Conservation (phyloP, 2,797 vertebrate genomes). For the Yasuhikotakia modesta region DNA sequence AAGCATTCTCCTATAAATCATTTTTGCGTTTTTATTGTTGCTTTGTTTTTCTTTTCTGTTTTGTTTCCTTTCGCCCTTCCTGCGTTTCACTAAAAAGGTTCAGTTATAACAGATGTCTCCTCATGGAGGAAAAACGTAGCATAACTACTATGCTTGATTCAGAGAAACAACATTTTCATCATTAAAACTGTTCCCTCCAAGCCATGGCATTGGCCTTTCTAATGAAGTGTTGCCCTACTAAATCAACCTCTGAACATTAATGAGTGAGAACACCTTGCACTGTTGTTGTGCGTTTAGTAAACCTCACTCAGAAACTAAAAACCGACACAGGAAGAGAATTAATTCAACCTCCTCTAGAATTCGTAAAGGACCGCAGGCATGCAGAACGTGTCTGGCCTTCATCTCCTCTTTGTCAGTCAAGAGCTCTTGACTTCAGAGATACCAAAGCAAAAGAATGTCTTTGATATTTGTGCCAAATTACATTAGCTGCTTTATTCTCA, state of each 20-base stretch:
- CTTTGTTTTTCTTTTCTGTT: conserved; percentile 41
- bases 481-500: background rate
- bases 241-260: conserved; percentile 87
- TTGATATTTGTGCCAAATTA: conserved; percentile 25
- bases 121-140: conserved; percentile 9
- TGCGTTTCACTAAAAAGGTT: conserved; percentile 37
- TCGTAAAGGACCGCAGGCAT: background rate
- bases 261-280: conserved; percentile 88
- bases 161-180: conserved; percentile 81
- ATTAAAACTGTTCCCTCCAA: conserved; percentile 87
- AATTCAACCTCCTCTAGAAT: background rate
- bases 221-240: conserved; percentile 90
- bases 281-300: conserved; percentile 68
- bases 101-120: conserved; percentile 34
- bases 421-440: conserved; percentile 12
- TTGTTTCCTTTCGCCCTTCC: conserved; percentile 22
- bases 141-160: conserved; percentile 67
- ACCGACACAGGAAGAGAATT: conserved; percentile 14
- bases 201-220: conserved; percentile 92
- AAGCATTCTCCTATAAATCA: conserved; percentile 74
- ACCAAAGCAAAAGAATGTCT: conserved; percentile 15
- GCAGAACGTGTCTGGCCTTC: conserved; percentile 36
- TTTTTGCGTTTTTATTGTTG: conserved; percentile 57
- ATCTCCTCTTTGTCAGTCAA: conserved; percentile 33
- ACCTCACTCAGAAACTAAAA: conserved; percentile 45